Evolutionary conservation across 2,113 vertebrate genomes (phyloP).

Genomic region (Semicossyphus pulcher): DNA sequence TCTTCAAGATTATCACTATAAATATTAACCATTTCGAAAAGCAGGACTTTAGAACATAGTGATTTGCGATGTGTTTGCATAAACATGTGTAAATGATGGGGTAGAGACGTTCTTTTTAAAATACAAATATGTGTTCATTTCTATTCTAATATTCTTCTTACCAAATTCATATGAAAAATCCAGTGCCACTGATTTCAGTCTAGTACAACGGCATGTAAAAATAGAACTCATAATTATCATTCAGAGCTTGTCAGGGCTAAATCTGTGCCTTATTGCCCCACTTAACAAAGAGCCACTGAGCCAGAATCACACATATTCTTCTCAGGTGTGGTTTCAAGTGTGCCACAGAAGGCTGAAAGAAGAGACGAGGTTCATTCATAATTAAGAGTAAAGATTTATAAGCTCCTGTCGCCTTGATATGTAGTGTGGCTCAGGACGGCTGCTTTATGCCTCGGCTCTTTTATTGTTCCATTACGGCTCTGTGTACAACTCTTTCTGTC

Average conservation of each 20-base stretch:
- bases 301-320: conserved; percentile 13
- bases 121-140: too few species aligned
- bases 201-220: not conserved
- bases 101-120: not conserved
- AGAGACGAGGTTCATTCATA: conserved; percentile 61
- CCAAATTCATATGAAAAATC: not conserved
- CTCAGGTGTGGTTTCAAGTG: conserved; percentile 42
- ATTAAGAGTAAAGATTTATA: conserved; percentile 64
- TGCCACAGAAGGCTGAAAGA: conserved; percentile 22
- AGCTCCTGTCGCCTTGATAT: conserved; percentile 51
- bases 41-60: too few species aligned
- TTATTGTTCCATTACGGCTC: conserved; percentile 53
- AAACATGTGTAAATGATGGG: not conserved
- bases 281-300: conserved; percentile 20
- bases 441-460: conserved; percentile 38
- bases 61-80: not conserved
- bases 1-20: too few species aligned
- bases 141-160: not conserved
- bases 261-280: conserved; percentile 9
- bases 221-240: conserved; percentile 22
- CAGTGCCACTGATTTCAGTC: not conserved
- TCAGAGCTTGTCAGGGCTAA: conserved; percentile 12
- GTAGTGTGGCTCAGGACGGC: conserved; percentile 59
- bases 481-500: conserved; percentile 27
- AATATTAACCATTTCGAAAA: too few species aligned